Base-by-base conservation (phyloP, 1,140 invertebrate species). In the Riptortus pedestris region DNA sequence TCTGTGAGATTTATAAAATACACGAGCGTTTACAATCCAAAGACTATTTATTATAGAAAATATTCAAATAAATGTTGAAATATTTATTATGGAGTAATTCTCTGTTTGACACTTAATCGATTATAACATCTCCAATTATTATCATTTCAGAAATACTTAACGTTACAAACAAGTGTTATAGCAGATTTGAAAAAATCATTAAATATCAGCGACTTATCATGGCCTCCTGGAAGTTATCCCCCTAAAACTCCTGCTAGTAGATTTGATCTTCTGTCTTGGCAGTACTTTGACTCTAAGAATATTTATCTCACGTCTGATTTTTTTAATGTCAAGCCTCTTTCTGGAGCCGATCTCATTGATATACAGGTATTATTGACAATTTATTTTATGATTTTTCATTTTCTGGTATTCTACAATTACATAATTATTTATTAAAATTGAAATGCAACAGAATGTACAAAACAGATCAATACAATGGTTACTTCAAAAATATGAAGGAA, bases 261-360 rank as follows among this genome's bases (percentile, higher is more conserved):
- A 64, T 95, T 93, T 78, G 91, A 95, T 77, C 80, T 94, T 61
- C 78, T 91, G 22, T 81, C 81, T 26, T 94, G 90, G 87, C 82
- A 85, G 24, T 85, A 88, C 71, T 90, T 96, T 71, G 93, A 93
- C 72, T 76, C 77, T 47, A 85, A 85, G n/a, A 86, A 93, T 72
- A 80, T 86, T 20, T 91, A 86, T 72, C 79, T 87, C 70, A 79
- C 83, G 5, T 82, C 83, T 70, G 86, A 89, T 70, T 84, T 84
- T 70, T 76, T 76, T 43, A 83, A 79, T 55, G 70, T 85, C 1
- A 75, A 76, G 51, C 70, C 78, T 51, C 76, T 86, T 22, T 76
- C 74, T 71, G 80, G 79, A 64, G 79, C 81, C 20, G 81, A 85
- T 67, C 80, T 81, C 68, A 66, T 77, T 62, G 88, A 91, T 74